Evolutionary conservation across 2,888 invertebrate genomes (phyloP).

Genomic region (Listrodromus nycthemerus): DNA sequence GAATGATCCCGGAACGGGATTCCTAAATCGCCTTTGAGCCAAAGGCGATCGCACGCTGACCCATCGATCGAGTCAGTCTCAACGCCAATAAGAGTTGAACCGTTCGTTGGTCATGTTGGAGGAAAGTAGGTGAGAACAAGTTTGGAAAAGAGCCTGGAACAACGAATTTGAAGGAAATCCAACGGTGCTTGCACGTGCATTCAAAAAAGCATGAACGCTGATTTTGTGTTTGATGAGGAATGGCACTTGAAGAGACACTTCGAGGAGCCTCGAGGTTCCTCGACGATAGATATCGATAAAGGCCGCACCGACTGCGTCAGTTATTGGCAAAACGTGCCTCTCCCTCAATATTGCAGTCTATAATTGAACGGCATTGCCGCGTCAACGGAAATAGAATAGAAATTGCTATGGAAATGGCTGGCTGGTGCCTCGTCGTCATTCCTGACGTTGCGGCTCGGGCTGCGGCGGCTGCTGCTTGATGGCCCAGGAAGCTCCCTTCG

Average conservation of each 20-base stretch:
- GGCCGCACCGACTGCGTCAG: constrained; percentile 68
- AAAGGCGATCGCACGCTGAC: constrained; percentile 4
- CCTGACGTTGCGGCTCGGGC: constrained; percentile 26
- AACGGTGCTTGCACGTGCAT: background rate
- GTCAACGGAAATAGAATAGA: constrained; percentile 83
- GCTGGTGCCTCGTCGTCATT: constrained; percentile 58
- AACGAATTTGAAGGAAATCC: background rate
- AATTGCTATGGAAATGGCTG: constrained; percentile 81
- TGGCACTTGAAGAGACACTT: constrained; percentile 18
- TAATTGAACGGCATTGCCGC: constrained; percentile 82
- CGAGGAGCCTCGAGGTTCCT: constrained; percentile 51
- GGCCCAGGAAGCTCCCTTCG: constrained; percentile 41
- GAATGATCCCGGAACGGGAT: constrained; percentile 33
- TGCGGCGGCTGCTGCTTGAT: constrained; percentile 31
- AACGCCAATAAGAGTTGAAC: background rate
- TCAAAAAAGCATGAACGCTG: background rate
- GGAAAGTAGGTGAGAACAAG: too few relatives aligned
- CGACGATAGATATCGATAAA: constrained; percentile 64
- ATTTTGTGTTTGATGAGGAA: background rate
- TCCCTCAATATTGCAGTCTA: constrained; percentile 81
- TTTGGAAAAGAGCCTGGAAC: too few relatives aligned
- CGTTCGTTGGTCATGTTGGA: too few relatives aligned
- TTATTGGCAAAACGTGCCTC: constrained; percentile 82
- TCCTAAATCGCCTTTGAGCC: constrained; percentile 17
- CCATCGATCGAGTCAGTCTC: constrained; percentile 19